These are phyloP conservation scores for Ganaspis brasiliensis DNA, from an alignment of 2,888 invertebrate species.

Conservation along the genomic window DNA sequence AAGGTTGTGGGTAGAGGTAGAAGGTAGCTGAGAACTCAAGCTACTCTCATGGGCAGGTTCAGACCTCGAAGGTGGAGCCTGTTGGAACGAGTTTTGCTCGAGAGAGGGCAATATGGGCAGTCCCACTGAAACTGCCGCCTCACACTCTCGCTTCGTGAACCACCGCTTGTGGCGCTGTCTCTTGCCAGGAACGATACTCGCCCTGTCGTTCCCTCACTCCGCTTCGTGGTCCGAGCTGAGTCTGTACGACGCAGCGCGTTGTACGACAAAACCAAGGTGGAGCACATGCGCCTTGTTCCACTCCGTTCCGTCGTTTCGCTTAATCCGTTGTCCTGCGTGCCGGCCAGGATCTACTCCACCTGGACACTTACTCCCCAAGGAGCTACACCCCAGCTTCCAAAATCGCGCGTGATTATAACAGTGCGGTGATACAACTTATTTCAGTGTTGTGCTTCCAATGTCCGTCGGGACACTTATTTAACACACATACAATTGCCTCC, in stretches of 20 bases:
- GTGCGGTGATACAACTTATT: conserved; percentile 31
- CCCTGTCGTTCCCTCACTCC: conserved; percentile 76
- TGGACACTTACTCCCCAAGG: conserved; percentile 24
- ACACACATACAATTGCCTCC: background rate
- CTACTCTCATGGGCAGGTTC: conserved; percentile 47
- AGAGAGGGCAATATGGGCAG: conserved; percentile 66
- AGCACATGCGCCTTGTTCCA: conserved; percentile 62
- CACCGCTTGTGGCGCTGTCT: conserved; percentile 66
- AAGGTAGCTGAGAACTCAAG: conserved; percentile 16
- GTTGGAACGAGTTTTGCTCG: conserved; percentile 24
- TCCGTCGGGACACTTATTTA: conserved; percentile 20
- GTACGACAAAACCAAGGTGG: conserved; percentile 47
- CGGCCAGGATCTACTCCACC: conserved; percentile 17
- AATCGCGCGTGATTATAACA: conserved; percentile 34
- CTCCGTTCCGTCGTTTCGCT: conserved; percentile 49
- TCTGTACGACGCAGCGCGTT: conserved; percentile 62
- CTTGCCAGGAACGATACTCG: conserved; percentile 57
- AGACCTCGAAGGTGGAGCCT: conserved; percentile 62
- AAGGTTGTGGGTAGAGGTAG: conserved; percentile 26
- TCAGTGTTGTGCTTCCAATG: conserved; percentile 38
- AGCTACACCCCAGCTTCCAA: background rate
- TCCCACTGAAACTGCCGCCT: conserved; percentile 64
- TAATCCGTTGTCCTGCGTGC: conserved; percentile 29
- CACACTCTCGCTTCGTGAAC: conserved; percentile 57
- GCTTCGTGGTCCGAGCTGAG: conserved; percentile 76